Base-by-base conservation (phyloP, 2,888 invertebrate species). In the Hymenopus coronatus region DNA sequence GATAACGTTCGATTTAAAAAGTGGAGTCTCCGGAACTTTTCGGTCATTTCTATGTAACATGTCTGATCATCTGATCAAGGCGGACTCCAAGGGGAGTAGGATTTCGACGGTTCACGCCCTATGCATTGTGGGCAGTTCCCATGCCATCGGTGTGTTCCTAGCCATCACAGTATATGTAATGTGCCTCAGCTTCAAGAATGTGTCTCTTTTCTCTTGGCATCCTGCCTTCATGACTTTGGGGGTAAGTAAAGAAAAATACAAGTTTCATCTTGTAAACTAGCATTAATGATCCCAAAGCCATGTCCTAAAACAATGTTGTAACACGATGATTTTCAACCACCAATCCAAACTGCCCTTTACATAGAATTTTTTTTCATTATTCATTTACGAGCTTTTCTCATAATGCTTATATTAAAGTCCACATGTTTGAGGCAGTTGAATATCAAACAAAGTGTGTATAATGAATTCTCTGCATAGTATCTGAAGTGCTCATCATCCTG, bases 151-250 rank as follows among this genome's bases (percentile, higher is more conserved):
- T 20, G 27, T 87, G 27, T 82, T 33, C 25, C 15, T 33, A 54
- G 87, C 82, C 25, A 33, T 87, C 25, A 87, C 87, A 12, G n/a
- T 87, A 3, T 87, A 87, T 82, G 28, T 87, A 8, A 33, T 87
- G n/a, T 87, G 40, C 82, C 25, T 28, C 82, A 82, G 82, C 30
- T 87, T 82, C 30, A 9, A 82, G 27, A 1, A 14, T 6, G 8
- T 15, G n/a, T 82, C 12, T 40, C 82, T 90, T 3, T 90, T 88
- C 70, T 88, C 89, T 33, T 90, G 90, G 90, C 90, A 90, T 88
- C 90, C 90, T 30, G 33, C 89, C 70, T 89, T 88, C 14, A 88
- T 90, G 88, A 88, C 90, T 1, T 70, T 89, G 40, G 90, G 90
- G 88, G 90, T 90, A 83, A 90, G 90, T 89, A 82, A n/a, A 30